phyloP scores from a whole-genome alignment of 1,140 invertebrate species.

The Heliothis virescens region DNA sequence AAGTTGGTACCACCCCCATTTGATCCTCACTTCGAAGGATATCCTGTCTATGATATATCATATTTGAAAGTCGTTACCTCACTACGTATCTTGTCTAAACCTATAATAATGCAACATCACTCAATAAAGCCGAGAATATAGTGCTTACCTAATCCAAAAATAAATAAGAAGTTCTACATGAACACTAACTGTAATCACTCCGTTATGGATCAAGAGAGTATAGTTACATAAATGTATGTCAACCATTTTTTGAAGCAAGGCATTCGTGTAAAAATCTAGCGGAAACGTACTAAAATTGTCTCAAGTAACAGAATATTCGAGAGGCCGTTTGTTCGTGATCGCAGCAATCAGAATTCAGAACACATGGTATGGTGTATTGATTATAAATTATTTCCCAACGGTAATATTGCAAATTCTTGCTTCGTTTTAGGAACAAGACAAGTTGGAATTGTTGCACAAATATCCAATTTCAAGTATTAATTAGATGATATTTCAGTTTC shows the following conservation, averaged over 20 bases:
- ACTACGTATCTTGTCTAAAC: too few species aligned
- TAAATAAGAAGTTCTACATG: too few species aligned
- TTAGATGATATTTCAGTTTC: constrained; percentile 35
- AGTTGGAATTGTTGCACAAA: background rate
- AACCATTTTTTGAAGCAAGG: background rate
- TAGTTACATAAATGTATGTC: constrained; percentile 15
- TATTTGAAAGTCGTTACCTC: too few species aligned
- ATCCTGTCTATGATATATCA: too few species aligned
- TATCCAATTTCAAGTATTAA: constrained; percentile 32
- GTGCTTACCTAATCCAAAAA: too few species aligned
- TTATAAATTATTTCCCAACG: constrained; percentile 39
- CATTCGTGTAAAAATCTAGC: constrained; percentile 28
- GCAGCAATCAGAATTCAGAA: constrained; percentile 29
- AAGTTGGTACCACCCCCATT: too few species aligned
- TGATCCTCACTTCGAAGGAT: too few species aligned
- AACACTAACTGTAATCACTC: background rate
- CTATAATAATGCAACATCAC: too few species aligned
- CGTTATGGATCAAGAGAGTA: background rate
- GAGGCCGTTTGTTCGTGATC: constrained; percentile 19
- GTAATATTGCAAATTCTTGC: constrained; percentile 18
- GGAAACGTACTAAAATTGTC: constrained; percentile 1
- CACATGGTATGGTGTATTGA: constrained; percentile 19
- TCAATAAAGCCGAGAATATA: too few species aligned
- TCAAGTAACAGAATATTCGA: constrained; percentile 30
- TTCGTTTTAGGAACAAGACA: background rate